Evolutionary conservation across 2,113 vertebrate species (phyloP), one percentile per base, ranked within the genome.

Genomic region (Bos indicus): DNA sequence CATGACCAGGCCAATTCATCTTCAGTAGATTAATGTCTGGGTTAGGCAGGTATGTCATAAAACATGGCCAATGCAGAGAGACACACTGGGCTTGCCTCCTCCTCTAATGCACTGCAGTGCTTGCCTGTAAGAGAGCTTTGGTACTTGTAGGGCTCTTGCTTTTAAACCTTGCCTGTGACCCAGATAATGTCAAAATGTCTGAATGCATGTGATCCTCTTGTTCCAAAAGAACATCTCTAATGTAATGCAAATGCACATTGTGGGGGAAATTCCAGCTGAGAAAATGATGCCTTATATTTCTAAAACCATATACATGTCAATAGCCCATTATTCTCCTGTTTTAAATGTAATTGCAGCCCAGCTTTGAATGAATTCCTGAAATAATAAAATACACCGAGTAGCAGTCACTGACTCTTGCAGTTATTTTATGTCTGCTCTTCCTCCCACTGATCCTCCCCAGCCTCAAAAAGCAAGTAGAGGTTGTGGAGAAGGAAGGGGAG

Each of bases 221-320:
- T 98, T 98, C 89, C 89, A 97, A 98, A 98, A 98, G 98, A 98
- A 93, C 97, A 98, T 98, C 98, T 98, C 98, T 99, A 99, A 99
- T 99, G 99, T 98, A 99, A 99, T 99, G 98, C 98, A 99, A 99
- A 99, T 99, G 98, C 98, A 98, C 98, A 98, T 88, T 98, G 98
- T 97, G 97, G 98, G 98, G 98, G 98, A 99, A 99, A 99, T 99
- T 99, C 99, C 99, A 99, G 98, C 99, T 99, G 99, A 98, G 99
- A 98, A 99, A 99, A 99, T 98, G 98, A 99, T 98, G 98, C 98
- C 98, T 99, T 99, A 98, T 98, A 99, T 99, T 99, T 99, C 98
- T 99, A 98, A 99, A 99, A 98, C 99, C 98, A 98, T 99, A 99
- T 99, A 99, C 98, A 98, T 99, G 98, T 99, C 99, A 99, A 98